Evolutionary conservation across 2,797 vertebrate genomes (phyloP), one percentile per base, ranked within the genome.

Genomic region (Apogon hyalosoma): DNA sequence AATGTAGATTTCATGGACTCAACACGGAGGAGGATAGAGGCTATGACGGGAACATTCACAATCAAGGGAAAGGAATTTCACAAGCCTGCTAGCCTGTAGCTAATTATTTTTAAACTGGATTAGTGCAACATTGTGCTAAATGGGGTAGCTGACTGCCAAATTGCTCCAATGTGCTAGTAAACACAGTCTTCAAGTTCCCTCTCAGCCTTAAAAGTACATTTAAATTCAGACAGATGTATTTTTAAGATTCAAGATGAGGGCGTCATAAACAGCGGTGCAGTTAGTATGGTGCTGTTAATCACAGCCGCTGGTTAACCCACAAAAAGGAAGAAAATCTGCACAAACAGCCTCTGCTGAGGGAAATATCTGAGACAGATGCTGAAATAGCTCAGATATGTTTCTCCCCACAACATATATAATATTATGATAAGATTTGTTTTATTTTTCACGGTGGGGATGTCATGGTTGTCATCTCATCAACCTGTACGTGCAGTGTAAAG

Each of bases 31-130:
- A 65, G 47, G 66, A 79, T 15, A 11, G 57, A 63, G 65, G 75
- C 69, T 61, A 77, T 49, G 74, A 80, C 74, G 69, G 65, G 63
- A 87, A 82, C 82, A 77, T 87, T 88, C 81, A 86, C 75, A 85
- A 83, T 73, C 73, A 77, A 59, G 67, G 45, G 73, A 78, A 75
- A 81, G 82, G 79, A 88, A 90, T 88, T 92, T 90, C 80, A 87
- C 86, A 87, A 69, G 76, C 71, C 83, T 82, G 69, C 73, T 84
- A 83, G 88, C 77, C 89, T 87, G 88, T 77, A 82, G 85, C 87
- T 89, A 90, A 89, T 90, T 88, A 84, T 89, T 90, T 89, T 82
- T 75, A 87, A 90, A 88, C 79, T 84, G 80, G 88, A 90, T 90
- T 87, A 88, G 84, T 69, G 79, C 82, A 74, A 69, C 77, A 79